These are phyloP conservation scores for Myotis findleyi DNA, from an alignment of 2,797 vertebrate genomes.

Conservation along the genomic window DNA sequence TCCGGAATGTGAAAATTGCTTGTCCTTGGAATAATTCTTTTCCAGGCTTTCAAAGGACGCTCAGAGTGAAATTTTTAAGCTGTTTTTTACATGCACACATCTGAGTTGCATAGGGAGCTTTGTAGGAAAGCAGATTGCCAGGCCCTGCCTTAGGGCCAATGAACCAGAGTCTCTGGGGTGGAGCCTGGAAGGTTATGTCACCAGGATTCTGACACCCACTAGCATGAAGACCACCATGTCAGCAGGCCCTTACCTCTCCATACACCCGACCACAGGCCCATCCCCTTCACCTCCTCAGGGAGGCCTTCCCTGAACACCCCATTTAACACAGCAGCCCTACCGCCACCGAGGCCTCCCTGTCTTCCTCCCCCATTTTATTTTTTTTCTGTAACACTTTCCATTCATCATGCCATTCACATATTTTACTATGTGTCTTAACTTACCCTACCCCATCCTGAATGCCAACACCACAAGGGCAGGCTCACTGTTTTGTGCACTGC, in stretches of 20 bases:
- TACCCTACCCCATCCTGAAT: neutral
- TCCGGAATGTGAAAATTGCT: neutral
- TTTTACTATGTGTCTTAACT: neutral
- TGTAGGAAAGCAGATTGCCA: neutral
- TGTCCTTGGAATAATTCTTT: neutral
- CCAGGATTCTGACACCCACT: neutral
- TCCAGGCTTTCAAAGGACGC: neutral
- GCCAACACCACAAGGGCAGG: neutral
- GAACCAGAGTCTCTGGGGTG: neutral
- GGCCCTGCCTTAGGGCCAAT: neutral
- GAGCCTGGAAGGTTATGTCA: neutral
- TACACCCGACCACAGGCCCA: neutral
- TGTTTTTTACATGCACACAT: neutral
- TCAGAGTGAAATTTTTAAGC: neutral
- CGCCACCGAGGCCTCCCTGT: no score
- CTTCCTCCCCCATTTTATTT: neutral
- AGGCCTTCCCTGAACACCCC: neutral
- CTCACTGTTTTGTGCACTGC: neutral
- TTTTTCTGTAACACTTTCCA: neutral
- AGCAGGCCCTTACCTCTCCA: neutral
- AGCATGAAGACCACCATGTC: neutral
- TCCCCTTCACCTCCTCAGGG: neutral
- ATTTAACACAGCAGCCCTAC: neutral
- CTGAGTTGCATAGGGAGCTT: neutral
- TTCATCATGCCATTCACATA: neutral